Percentiles rank a stretch among this genome's conserved stretches.
Conservation (phyloP, 2,113 vertebrate species). For the Nothoprocta pentlandii region DNA sequence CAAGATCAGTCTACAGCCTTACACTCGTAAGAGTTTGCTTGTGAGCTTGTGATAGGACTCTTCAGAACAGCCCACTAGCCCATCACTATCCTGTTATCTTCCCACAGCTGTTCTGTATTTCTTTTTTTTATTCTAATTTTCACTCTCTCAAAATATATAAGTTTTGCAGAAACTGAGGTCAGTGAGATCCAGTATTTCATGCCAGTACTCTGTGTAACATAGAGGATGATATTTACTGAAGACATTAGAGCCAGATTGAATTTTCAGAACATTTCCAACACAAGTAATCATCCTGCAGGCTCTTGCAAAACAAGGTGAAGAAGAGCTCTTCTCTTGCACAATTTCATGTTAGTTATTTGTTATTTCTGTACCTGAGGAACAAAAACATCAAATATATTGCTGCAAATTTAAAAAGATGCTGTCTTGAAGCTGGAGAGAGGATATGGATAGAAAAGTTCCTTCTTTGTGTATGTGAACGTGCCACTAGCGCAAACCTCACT, state of each 20-base stretch:
- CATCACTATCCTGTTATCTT: neutral
- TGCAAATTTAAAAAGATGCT: neutral
- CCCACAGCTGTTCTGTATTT: neutral
- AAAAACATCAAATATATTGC: neutral
- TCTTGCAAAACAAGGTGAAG: neutral
- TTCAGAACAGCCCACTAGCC: neutral
- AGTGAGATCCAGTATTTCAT: neutral
- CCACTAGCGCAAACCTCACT: neutral
- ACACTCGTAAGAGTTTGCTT: neutral
- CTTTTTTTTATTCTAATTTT: neutral
- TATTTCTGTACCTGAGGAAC: neutral
- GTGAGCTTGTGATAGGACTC: neutral
- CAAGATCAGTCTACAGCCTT: neutral
- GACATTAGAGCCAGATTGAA: rapidly evolving
- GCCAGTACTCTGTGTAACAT: neutral
- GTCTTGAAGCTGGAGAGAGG: neutral
- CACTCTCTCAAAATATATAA: neutral
- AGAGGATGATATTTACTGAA: neutral
- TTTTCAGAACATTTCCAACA: neutral
- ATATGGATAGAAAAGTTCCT: neutral
- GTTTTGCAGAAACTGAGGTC: neutral
- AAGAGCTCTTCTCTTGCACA: neutral
- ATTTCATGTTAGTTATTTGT: neutral
- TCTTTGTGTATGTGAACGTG: neutral
- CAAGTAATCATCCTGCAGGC: neutral